These are phyloP conservation scores for Chironomus riparius DNA, from an alignment of 2,888 invertebrate species.

Conservation along the genomic window DNA sequence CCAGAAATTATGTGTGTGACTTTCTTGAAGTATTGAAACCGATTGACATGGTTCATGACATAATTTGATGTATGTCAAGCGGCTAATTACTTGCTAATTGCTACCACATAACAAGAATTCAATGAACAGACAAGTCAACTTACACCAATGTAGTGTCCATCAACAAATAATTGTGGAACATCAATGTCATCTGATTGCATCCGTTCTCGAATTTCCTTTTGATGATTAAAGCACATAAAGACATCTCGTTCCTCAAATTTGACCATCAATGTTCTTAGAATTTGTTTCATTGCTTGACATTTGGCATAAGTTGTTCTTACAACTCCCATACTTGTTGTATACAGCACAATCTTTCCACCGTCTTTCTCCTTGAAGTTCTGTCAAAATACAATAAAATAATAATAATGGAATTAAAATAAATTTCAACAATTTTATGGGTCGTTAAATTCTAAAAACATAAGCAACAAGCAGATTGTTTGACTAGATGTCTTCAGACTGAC, in stretches of 20 bases:
- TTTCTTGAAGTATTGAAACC: too few relatives aligned
- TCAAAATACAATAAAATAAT: conserved; percentile 32
- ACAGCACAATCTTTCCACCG: conserved; percentile 84
- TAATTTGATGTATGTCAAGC: not conserved
- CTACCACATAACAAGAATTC: not conserved
- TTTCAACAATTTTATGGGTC: not conserved
- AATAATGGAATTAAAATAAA: not conserved
- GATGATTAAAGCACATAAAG: conserved; percentile 85
- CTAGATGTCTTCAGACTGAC: too few relatives aligned
- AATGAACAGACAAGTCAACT: conserved; percentile 41
- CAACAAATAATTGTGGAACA: conserved; percentile 88
- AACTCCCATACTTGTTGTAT: conserved; percentile 91
- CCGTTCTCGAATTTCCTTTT: conserved; percentile 79
- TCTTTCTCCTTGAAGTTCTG: conserved; percentile 91
- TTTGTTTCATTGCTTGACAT: conserved; percentile 85
- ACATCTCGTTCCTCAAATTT: conserved; percentile 90
- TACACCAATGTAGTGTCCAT: conserved; percentile 90
- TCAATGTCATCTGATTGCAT: conserved; percentile 64
- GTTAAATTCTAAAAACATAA: too few relatives aligned
- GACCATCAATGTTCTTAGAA: conserved; percentile 81
- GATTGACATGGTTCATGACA: too few relatives aligned
- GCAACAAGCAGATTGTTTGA: too few relatives aligned
- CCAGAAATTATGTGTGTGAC: too few relatives aligned
- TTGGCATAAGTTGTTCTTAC: conserved; percentile 83
- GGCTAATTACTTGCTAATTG: not conserved